These are phyloP conservation scores for Salvelinus sp. DNA, from an alignment of 2,113 vertebrate species.

Conservation along the genomic window DNA sequence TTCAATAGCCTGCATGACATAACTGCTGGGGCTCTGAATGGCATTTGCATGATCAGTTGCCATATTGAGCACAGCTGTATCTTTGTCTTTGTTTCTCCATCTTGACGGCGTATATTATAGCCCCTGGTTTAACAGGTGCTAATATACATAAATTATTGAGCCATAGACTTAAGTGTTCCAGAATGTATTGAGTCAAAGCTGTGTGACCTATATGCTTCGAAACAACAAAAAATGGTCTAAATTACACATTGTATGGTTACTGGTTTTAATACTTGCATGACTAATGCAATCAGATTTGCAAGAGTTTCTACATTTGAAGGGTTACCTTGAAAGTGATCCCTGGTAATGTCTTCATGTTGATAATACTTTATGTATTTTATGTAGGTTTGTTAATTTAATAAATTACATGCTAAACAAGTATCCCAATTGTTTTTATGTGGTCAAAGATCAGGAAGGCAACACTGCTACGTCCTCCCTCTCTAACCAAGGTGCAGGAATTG, in stretches of 20 bases:
- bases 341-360: not conserved
- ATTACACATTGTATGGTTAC: not conserved
- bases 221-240: not conserved
- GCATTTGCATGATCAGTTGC: slow-evolving; percentile 29
- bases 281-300: not conserved
- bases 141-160: slow-evolving; percentile 56
- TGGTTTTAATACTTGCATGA: slow-evolving; percentile 4
- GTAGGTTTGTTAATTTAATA: slow-evolving; percentile 29
- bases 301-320: not conserved
- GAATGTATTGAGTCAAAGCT: slow-evolving; percentile 25
- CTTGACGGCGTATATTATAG: slow-evolving; percentile 39
- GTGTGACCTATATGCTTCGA: slow-evolving; percentile 7
- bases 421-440: not conserved
- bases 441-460: too few relatives aligned
- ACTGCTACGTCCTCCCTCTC: too few relatives aligned
- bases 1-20: not conserved
- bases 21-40: not conserved
- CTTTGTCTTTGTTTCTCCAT: slow-evolving; percentile 36
- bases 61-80: slow-evolving; percentile 16
- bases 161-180: slow-evolving; percentile 28
- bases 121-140: slow-evolving; percentile 59
- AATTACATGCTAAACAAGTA: slow-evolving; percentile 4
- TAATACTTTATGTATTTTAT: slow-evolving; percentile 16
- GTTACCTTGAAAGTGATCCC: not conserved
- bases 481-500: too few relatives aligned